Evolutionary conservation across 2,797 vertebrate species (phyloP).

Genomic region (Enteromius radiatus): DNA sequence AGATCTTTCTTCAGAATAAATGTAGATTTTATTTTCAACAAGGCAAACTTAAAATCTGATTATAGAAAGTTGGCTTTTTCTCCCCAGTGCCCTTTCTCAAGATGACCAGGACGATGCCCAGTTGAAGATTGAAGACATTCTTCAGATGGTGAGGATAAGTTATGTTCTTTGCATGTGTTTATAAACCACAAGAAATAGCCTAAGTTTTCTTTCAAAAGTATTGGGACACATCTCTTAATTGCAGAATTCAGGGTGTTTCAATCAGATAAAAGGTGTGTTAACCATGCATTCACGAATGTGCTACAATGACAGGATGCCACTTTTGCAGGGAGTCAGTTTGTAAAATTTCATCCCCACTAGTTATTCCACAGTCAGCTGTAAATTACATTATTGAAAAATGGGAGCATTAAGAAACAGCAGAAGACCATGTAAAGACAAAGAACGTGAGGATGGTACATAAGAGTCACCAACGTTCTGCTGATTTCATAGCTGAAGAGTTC

Average conservation of each 20-base stretch:
- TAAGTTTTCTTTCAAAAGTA: background rate
- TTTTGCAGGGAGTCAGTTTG: background rate
- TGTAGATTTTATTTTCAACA: background rate
- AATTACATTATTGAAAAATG: background rate
- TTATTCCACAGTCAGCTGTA: background rate
- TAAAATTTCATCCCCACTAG: background rate
- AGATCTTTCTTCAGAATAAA: background rate
- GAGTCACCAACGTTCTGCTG: background rate
- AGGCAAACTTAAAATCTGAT: background rate
- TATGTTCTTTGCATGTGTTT: background rate
- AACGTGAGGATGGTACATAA: background rate
- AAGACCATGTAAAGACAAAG: background rate
- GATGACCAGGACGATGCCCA: constrained; percentile 94
- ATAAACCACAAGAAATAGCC: background rate
- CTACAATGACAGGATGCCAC: background rate
- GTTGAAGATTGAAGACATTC: constrained; percentile 90
- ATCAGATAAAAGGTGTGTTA: background rate
- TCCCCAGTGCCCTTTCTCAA: constrained; percentile 88
- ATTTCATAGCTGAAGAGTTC: background rate
- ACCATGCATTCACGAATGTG: background rate
- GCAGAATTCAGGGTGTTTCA: background rate
- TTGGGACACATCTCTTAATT: background rate
- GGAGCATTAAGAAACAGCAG: background rate
- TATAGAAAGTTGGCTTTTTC: constrained; percentile 1
- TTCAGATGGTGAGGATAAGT: constrained; percentile 85